Evolutionary conservation across 92 coral and sea anemone species (phyloP), one percentile per base, ranked within the genome.

Genomic region (Montipora capitata): DNA sequence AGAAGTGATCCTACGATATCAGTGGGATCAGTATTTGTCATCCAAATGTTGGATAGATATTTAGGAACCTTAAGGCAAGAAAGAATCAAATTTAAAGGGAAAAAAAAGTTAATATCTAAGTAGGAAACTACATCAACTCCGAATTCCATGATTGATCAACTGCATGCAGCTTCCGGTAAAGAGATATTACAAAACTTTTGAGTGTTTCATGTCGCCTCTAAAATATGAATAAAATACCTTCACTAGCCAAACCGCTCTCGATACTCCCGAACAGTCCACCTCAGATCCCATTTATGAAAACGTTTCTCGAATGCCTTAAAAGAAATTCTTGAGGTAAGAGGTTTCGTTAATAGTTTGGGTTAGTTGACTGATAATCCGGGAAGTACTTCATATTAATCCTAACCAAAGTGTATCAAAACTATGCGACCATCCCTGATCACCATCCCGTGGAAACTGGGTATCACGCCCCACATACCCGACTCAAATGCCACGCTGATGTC

Each of bases 181-280:
- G 61, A 11, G 10, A 3, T 7, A 54, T 54, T 54, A 9, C 3
- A 9, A 7, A 7, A 27, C 35, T 27, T 27, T 27, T 27, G 35
- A 27, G 35, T 27, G 35, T 27, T 27, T 27, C 35, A 27, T 27
- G 35, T 27, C 15, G 67, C 13, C 7, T 61, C 13, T 15, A 3
- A 61, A 17, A 15, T 15, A 7, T 41, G 9, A 40, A 35, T 1
- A 13, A 7, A 52, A n/a, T 57, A 97, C 99, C 99, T 97, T 95
- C 1, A 95, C 96, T 18, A 97, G 94, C 98, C 98, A 97, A 42
- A 97, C 99, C 10, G 98, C 95, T 77, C 95, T 90, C 44, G 96
- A 89, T 15, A 83, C 89, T 40, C 98, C 98, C 51, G 93, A 85
- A 70, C 99, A 97, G 68, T 97, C 96, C 5, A 97, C 94, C 79